These are phyloP conservation scores for Rhinoderma darwinii DNA, from an alignment of 2,113 vertebrate genomes.

Conservation along the genomic window DNA sequence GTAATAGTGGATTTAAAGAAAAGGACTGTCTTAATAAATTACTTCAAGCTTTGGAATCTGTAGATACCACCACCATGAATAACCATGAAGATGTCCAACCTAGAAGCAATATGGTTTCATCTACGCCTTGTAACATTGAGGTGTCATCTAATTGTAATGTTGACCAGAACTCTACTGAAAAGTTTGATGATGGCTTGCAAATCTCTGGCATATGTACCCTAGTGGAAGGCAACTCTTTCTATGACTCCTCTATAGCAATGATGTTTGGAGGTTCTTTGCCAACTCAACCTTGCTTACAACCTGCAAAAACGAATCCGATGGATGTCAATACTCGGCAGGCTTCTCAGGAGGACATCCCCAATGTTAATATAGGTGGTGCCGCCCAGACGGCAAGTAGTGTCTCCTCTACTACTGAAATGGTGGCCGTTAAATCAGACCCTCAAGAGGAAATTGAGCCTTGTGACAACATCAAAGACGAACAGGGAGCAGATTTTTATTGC, in stretches of 20 bases:
- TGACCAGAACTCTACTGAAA: background rate
- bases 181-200: constrained; percentile 62
- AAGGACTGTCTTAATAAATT: background rate
- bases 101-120: constrained; percentile 39
- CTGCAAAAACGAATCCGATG: background rate
- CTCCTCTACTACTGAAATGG: background rate
- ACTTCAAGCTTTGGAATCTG: background rate
- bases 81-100: background rate
- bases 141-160: constrained; percentile 35
- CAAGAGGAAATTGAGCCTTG: background rate
- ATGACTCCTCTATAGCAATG: constrained; percentile 76
- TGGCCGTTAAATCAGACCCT: background rate
- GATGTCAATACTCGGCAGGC: background rate
- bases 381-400: too few relatives aligned
- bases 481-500: background rate
- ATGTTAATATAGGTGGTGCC: background rate
- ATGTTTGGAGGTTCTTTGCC: constrained; percentile 67
- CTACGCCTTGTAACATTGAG: background rate
- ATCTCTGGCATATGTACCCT: constrained; percentile 78
- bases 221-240: constrained; percentile 73
- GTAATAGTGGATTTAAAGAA: background rate
- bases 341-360: background rate
- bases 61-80: constrained; percentile 51
- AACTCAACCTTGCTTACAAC: background rate
- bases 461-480: background rate